phyloP scores from a whole-genome alignment of 2,113 vertebrate species.

The Vireo altiloquus region DNA sequence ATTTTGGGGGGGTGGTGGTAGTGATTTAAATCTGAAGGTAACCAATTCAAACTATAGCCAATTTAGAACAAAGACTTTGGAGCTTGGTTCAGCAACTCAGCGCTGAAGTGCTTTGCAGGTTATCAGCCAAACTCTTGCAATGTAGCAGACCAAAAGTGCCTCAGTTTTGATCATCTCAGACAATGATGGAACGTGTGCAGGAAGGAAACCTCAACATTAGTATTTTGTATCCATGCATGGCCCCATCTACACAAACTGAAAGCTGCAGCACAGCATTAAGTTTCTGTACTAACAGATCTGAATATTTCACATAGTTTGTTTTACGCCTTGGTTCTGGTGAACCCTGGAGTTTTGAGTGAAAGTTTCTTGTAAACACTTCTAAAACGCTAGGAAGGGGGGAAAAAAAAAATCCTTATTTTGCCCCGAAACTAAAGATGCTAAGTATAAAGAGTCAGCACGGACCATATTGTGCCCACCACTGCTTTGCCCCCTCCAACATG shows the following conservation, averaged over 20 bases:
- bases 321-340: neutral
- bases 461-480: neutral
- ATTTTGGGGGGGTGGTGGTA: too few species aligned
- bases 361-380: neutral
- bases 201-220: neutral
- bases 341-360: neutral
- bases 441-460: neutral
- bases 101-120: neutral
- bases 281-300: neutral
- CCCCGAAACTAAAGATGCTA: neutral
- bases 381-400: neutral
- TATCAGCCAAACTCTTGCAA: neutral
- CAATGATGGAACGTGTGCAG: accelerated
- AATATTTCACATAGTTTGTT: slow-evolving; percentile 5
- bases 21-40: neutral
- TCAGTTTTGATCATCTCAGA: neutral
- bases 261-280: neutral
- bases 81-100: neutral
- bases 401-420: neutral
- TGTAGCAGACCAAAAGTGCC: neutral
- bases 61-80: neutral
- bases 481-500: neutral
- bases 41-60: neutral
- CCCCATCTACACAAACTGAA: neutral
- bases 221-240: neutral